phyloP scores from a whole-genome alignment of 1,140 invertebrate species.

The Vanessa atalanta region DNA sequence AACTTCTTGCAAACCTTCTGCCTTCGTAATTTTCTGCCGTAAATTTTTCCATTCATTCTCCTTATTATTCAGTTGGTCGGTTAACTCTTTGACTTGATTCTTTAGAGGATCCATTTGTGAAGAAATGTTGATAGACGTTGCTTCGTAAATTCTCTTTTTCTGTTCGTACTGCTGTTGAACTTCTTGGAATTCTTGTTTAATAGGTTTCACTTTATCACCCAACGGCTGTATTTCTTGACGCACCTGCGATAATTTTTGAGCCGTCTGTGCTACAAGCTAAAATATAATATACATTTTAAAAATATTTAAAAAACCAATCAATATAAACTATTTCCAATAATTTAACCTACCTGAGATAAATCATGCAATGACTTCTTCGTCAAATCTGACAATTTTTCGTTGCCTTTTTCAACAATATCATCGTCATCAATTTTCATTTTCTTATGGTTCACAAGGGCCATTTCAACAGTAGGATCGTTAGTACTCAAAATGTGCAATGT shows the following conservation, averaged over 20 bases:
- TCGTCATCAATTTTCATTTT: slow-evolving; percentile 76
- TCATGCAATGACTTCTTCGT: slow-evolving; percentile 74
- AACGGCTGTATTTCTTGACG: slow-evolving; percentile 77
- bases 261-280: slow-evolving; percentile 74
- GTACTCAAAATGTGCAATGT: slow-evolving; percentile 73
- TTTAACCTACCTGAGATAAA: slow-evolving; percentile 70
- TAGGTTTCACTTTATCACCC: slow-evolving; percentile 73
- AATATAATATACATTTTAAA: slow-evolving; percentile 18
- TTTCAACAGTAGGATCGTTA: slow-evolving; percentile 74
- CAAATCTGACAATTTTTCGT: slow-evolving; percentile 61
- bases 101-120: slow-evolving; percentile 80
- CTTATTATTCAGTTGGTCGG: slow-evolving; percentile 71
- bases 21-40: slow-evolving; percentile 78
- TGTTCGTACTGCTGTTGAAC: slow-evolving; percentile 79
- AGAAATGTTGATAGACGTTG: slow-evolving; percentile 77
- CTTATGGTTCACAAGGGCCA: slow-evolving; percentile 78
- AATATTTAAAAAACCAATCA: background rate
- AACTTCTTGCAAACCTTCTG: slow-evolving; percentile 78
- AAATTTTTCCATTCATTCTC: slow-evolving; percentile 81
- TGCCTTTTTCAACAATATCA: slow-evolving; percentile 57
- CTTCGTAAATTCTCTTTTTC: slow-evolving; percentile 78
- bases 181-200: slow-evolving; percentile 76
- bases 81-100: slow-evolving; percentile 70
- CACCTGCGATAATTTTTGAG: slow-evolving; percentile 74
- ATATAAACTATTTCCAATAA: background rate